A percentile compares a stretch with the other conserved stretches of the same genome.
These are phyloP conservation scores for Harlomillsia oculata DNA, from an alignment of 1,140 invertebrate species.

Conservation along the genomic window DNA sequence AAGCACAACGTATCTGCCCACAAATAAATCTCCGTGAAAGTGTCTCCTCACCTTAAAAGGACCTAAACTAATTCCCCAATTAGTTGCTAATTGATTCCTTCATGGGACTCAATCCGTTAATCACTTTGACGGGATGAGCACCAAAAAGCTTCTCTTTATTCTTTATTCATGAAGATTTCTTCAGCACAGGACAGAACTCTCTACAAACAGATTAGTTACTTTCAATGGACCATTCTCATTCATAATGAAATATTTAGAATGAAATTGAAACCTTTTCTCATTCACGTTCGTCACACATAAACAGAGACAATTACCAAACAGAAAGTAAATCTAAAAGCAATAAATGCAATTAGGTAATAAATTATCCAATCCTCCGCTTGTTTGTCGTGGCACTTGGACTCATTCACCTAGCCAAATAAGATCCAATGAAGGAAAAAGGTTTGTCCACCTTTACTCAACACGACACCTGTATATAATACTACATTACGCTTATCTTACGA, in stretches of 20 bases:
- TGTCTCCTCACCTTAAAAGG: conserved; percentile 15
- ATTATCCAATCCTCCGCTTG: conserved; percentile 14
- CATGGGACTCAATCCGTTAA: conserved; percentile 2
- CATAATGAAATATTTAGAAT: too few species aligned
- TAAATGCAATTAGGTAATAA: conserved; percentile 30
- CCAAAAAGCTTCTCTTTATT: neutral
- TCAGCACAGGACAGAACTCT: neutral
- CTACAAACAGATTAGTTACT: neutral
- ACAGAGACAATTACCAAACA: too few species aligned
- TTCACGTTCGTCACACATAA: too few species aligned
- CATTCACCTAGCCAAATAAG: too few species aligned
- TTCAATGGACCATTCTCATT: too few species aligned
- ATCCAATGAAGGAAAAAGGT: too few species aligned
- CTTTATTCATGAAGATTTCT: neutral
- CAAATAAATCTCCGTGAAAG: conserved; percentile 13
- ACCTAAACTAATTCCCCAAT: conserved; percentile 26
- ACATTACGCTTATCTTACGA: too few species aligned
- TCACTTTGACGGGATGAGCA: conserved; percentile 1
- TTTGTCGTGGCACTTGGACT: too few species aligned
- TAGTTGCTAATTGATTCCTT: conserved; percentile 27
- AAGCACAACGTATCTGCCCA: neutral
- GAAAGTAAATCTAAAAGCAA: conserved; percentile 25
- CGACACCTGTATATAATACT: too few species aligned
- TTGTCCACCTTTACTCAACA: too few species aligned
- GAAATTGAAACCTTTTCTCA: too few species aligned